These are phyloP conservation scores for Chrysolina haemoptera DNA, from an alignment of 2,888 invertebrate genomes.

Conservation along the genomic window DNA sequence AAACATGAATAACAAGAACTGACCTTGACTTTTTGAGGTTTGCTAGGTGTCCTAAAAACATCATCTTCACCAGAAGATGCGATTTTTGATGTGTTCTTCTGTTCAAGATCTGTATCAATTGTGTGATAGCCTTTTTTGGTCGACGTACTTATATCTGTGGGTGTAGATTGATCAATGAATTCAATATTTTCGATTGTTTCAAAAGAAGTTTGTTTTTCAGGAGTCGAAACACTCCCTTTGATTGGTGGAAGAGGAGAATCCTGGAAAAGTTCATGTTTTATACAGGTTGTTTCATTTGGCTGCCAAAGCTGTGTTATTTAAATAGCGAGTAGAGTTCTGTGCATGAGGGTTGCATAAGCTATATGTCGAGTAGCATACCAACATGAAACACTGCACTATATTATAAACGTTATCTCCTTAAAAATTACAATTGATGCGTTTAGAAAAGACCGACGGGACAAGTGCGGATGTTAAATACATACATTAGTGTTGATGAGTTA, in stretches of 20 bases:
- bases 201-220: conserved; percentile 72
- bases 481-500: no score
- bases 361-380: no score
- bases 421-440: no score
- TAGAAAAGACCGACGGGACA: no score
- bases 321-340: no score
- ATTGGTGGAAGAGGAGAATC: conserved; percentile 61
- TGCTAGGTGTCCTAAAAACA: conserved; percentile 53
- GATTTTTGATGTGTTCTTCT: conserved; percentile 64
- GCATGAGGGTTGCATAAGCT: no score
- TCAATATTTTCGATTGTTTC: conserved; percentile 70
- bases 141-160: conserved; percentile 72
- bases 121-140: conserved; percentile 66
- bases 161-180: conserved; percentile 79
- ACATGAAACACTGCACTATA: no score
- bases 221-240: conserved; percentile 60
- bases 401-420: no score
- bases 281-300: background rate
- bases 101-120: conserved; percentile 70
- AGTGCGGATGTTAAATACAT: no score
- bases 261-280: conserved; percentile 34
- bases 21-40: conserved; percentile 53
- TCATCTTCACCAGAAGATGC: conserved; percentile 53
- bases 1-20: background rate
- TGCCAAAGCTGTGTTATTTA: background rate